Conservation (phyloP, 1,140 invertebrate genomes). For the Drosophila funebris region DNA sequence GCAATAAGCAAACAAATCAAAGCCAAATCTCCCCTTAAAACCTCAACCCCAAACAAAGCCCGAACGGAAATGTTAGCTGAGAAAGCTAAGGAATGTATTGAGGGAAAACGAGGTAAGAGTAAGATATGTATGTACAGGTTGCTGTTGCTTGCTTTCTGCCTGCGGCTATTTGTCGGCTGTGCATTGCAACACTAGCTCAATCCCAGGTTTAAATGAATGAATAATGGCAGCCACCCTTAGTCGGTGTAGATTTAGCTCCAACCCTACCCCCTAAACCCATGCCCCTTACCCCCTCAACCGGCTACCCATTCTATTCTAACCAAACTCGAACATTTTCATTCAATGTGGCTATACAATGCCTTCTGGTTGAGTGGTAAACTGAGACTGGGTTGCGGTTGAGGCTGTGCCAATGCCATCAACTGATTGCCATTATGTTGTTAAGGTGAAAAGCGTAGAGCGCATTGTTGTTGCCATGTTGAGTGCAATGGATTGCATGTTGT, state of each 20-base stretch:
- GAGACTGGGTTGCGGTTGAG: slow-evolving; percentile 16
- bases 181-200: slow-evolving; percentile 67
- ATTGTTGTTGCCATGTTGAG: slow-evolving; percentile 10
- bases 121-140: slow-evolving; percentile 24
- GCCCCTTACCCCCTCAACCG: too few relatives aligned
- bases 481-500: slow-evolving; percentile 52
- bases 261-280: too few relatives aligned
- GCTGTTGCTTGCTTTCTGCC: slow-evolving; percentile 20
- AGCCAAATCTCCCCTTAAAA: slow-evolving; percentile 10
- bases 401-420: slow-evolving; percentile 65
- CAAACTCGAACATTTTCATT: slow-evolving; percentile 51
- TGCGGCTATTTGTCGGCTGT: slow-evolving; percentile 39
- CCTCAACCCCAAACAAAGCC: background rate
- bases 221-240: slow-evolving; percentile 54
- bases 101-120: background rate
- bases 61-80: background rate
- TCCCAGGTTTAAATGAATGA: slow-evolving; percentile 72
- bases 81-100: background rate
- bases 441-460: slow-evolving; percentile 63
- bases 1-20: slow-evolving; percentile 40
- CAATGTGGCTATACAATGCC: slow-evolving; percentile 18
- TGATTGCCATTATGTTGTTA: slow-evolving; percentile 77
- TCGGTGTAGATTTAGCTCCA: background rate
- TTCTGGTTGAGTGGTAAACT: slow-evolving; percentile 8
- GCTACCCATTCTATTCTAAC: background rate